These are phyloP conservation scores for Hanleya hanleyi DNA, from an alignment of 2,888 invertebrate genomes.

Conservation along the genomic window DNA sequence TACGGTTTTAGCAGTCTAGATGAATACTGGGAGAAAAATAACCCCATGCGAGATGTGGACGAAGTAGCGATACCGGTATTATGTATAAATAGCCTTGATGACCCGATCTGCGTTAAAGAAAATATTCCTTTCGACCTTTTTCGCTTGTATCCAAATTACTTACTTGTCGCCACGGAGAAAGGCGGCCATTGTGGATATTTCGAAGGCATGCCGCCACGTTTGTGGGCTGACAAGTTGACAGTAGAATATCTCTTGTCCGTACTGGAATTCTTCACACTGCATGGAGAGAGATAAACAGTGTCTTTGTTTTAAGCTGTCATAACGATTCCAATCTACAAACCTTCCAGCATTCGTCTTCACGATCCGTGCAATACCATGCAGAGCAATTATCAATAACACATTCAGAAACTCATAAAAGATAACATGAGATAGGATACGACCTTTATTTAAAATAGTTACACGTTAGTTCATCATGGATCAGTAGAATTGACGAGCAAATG, in stretches of 20 bases:
- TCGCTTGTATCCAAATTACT: conserved; percentile 63
- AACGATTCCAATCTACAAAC: too few relatives aligned
- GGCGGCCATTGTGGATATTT: conserved; percentile 71
- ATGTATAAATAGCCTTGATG: conserved; percentile 45
- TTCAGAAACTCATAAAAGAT: too few relatives aligned
- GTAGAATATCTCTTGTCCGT: conserved; percentile 55
- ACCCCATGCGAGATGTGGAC: conserved; percentile 47
- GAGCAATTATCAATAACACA: too few relatives aligned
- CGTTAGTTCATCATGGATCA: too few relatives aligned
- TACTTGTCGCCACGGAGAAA: conserved; percentile 59
- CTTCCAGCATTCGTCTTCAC: too few relatives aligned
- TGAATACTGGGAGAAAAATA: conserved; percentile 48
- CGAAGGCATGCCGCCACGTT: conserved; percentile 44
- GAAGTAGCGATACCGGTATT: conserved; percentile 46
- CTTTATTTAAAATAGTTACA: too few relatives aligned
- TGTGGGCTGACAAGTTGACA: conserved; percentile 53
- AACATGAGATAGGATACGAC: too few relatives aligned
- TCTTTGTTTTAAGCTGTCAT: too few relatives aligned
- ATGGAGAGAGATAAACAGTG: conserved; percentile 9
- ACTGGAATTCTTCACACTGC: conserved; percentile 6
- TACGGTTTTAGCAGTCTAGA: conserved; percentile 35
- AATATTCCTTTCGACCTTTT: conserved; percentile 45
- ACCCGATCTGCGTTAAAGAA: conserved; percentile 39
- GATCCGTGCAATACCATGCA: too few relatives aligned
- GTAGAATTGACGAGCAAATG: too few relatives aligned